These are phyloP conservation scores for Venturia canescens DNA, from an alignment of 1,140 invertebrate genomes.

Conservation along the genomic window DNA sequence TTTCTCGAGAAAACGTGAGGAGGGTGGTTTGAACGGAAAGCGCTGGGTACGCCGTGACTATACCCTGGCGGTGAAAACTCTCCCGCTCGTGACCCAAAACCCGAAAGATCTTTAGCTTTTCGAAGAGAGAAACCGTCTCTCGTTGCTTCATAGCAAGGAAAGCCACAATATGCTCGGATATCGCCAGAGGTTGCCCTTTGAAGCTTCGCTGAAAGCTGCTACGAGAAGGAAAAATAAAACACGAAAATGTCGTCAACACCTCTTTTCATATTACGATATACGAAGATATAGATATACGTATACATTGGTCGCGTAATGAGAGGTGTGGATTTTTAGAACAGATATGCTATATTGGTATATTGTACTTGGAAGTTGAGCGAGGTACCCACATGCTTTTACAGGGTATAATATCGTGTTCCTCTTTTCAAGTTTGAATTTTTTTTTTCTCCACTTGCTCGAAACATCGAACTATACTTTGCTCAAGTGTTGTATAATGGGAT, in stretches of 20 bases:
- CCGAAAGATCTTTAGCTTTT: constrained; percentile 14
- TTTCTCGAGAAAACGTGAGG: constrained; percentile 34
- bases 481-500: no score
- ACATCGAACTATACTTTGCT: no score
- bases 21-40: constrained; percentile 26
- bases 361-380: no score
- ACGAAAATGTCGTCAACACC: neutral
- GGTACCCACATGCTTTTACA: no score
- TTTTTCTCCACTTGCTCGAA: no score
- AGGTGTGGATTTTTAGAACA: no score
- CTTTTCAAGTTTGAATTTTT: no score
- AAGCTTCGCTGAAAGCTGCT: neutral
- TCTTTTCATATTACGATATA: neutral
- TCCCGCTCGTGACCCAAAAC: constrained; percentile 38
- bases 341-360: no score
- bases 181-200: constrained; percentile 24
- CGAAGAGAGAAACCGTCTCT: neutral
- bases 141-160: neutral
- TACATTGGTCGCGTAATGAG: no score
- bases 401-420: no score
- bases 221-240: neutral
- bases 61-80: constrained; percentile 29
- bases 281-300: no score
- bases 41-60: neutral
- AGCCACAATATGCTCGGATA: constrained; percentile 32